Evolutionary conservation across 2,888 invertebrate species (phyloP).

Genomic region (Xestia xanthographa): DNA sequence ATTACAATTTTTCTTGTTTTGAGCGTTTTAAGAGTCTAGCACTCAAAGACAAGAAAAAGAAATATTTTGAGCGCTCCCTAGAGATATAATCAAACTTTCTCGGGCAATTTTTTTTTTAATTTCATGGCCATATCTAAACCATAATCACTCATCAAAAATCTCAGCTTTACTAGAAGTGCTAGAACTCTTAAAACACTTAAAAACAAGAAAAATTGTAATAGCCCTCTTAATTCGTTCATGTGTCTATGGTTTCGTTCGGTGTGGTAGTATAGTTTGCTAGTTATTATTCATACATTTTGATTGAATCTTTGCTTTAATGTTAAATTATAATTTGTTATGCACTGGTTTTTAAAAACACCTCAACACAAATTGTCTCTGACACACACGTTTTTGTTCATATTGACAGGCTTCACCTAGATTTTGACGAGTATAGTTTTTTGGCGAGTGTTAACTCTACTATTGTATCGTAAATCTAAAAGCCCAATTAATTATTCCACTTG

Average conservation of each 20-base stretch:
- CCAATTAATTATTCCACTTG: not conserved
- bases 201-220: too few species aligned
- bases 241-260: not conserved
- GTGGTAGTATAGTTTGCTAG: not conserved
- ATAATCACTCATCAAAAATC: too few species aligned
- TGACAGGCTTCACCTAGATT: not conserved
- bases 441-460: not conserved
- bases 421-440: not conserved
- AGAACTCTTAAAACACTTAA: too few species aligned
- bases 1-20: too few species aligned
- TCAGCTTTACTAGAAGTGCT: too few species aligned
- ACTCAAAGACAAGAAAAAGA: too few species aligned
- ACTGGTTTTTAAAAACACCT: not conserved
- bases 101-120: too few species aligned
- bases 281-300: not conserved
- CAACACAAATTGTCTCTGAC: not conserved
- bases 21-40: too few species aligned
- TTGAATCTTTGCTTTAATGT: not conserved
- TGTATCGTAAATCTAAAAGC: not conserved
- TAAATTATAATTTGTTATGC: not conserved
- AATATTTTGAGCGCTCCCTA: too few species aligned
- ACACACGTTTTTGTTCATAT: not conserved
- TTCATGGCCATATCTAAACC: too few species aligned
- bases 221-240: not conserved
- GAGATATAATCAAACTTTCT: too few species aligned